Percentiles rank a stretch among this genome's conserved stretches.
Conservation (phyloP, 2,888 invertebrate species). For the Macropis europaea region DNA sequence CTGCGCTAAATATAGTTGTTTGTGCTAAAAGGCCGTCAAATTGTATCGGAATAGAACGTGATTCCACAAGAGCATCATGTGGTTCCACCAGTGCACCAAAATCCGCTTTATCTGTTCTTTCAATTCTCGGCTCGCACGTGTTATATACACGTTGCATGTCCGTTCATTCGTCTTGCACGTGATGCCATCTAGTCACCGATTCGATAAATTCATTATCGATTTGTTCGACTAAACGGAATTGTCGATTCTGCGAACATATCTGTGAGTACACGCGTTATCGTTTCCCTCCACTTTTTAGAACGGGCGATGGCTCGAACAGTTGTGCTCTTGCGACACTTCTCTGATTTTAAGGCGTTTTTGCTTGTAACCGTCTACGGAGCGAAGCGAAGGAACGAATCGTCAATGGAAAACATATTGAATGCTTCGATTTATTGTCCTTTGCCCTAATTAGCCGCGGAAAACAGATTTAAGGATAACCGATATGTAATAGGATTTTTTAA, state of each 20-base stretch:
- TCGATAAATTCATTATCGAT: neutral
- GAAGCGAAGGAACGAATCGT: no score
- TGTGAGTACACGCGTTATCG: neutral
- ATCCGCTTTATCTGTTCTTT: constrained; percentile 43
- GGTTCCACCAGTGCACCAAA: constrained; percentile 34
- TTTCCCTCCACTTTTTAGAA: neutral
- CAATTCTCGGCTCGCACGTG: constrained; percentile 40
- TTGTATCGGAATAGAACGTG: neutral
- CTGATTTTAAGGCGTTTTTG: no score
- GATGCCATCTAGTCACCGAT: constrained; percentile 39
- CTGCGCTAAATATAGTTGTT: constrained; percentile 2
- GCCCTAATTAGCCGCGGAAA: no score
- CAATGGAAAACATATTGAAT: no score
- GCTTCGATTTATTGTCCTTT: no score
- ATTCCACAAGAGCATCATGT: constrained; percentile 9
- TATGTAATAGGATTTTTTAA: no score
- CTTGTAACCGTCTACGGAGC: no score
- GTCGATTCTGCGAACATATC: neutral
- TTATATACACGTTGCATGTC: constrained; percentile 3
- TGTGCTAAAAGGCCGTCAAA: neutral
- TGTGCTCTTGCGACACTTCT: neutral
- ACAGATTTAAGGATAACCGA: no score
- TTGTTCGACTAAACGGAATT: no score
- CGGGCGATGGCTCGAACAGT: neutral
- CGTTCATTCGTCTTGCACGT: constrained; percentile 13